Percentiles rank a stretch among this genome's conserved stretches.
Evolutionary conservation across 2,888 invertebrate species (phyloP).

Genomic region (Eumerus sabulonum): DNA sequence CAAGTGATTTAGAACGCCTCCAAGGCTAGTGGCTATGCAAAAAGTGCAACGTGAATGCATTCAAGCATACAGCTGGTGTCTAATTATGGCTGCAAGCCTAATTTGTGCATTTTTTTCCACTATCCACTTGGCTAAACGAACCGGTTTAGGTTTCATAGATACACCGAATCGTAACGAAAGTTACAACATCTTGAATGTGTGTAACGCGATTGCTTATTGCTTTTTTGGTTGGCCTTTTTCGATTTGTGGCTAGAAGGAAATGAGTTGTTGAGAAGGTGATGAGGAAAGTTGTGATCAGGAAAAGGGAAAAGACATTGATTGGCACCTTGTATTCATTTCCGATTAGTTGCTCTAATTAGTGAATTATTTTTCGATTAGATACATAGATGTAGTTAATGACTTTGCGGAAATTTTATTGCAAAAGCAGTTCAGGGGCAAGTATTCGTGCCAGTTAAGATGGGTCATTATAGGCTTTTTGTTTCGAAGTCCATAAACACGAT

Average conservation of each 20-base stretch:
- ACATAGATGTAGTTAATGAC: background rate
- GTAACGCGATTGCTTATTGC: too few relatives aligned
- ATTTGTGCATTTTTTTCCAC: slow-evolving; percentile 4
- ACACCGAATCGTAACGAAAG: too few relatives aligned
- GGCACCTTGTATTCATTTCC: background rate
- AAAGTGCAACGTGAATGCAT: slow-evolving; percentile 16
- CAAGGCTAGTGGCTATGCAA: slow-evolving; percentile 41
- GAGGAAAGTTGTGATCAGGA: slow-evolving; percentile 1
- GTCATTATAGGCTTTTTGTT: too few relatives aligned
- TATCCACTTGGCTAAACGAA: slow-evolving; percentile 21
- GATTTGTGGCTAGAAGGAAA: too few relatives aligned
- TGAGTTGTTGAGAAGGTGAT: background rate
- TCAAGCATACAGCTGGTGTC: slow-evolving; percentile 9
- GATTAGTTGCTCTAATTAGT: background rate
- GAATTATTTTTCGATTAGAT: background rate
- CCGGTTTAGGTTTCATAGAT: slow-evolving; percentile 15
- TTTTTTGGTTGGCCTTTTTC: too few relatives aligned
- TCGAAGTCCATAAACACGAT: too few relatives aligned
- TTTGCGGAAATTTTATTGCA: background rate
- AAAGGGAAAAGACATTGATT: background rate
- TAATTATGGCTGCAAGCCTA: slow-evolving; percentile 16
- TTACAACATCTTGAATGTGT: too few relatives aligned
- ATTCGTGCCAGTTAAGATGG: background rate
- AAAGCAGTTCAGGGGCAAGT: background rate
- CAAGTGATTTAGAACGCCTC: slow-evolving; percentile 30